Evolutionary conservation across 1,140 invertebrate species (phyloP), one percentile per base, ranked within the genome.

Genomic region (Drosophila hydei): DNA sequence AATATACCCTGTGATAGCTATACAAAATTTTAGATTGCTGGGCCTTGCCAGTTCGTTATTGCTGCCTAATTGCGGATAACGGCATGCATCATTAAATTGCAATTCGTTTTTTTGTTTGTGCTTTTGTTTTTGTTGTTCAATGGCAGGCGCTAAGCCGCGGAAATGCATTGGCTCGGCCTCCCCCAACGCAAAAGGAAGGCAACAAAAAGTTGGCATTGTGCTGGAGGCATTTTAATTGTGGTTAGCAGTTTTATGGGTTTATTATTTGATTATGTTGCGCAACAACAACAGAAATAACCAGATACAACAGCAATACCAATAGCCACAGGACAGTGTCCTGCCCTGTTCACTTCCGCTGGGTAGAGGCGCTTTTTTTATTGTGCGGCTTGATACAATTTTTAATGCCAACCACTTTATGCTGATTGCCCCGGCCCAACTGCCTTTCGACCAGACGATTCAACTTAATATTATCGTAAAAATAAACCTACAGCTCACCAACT

Each of bases 391-490:
- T 87, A 85, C 54, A 56, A 43, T 87, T 85, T 87, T 87, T 87
- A 85, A 85, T 87, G 74, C 74, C 74, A 77, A 81, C 81, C 81
- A 85, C 81, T 85, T 85, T 85, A 85, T 85, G 81, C 81, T 87
- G 81, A 85, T 85, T 85, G 81, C 81, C 80, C 63, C 68, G 61
- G 61, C 74, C 63, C 33, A 14, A 50, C 43, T 51, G 52, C 62
- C 60, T 50, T 48, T 51, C 42, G 52, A 42, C 14, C 69, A 43
- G 69, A 63, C 65, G 77, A 50, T 65, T 77, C 52, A 64, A 68
- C 76, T 77, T 85, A 77, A 85, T 85, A 87, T 87, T 85, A 85
- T 85, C 81, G 81, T 85, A 80, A 85, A 87, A 75, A 83, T 72
- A 84, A 84, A 87, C 69, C 62, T 64, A 73, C 59, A 54, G 59